phyloP scores from a whole-genome alignment of 30 jellyfish, hydroid and myxozoan genomes.

The Rhopilema esculentum region DNA sequence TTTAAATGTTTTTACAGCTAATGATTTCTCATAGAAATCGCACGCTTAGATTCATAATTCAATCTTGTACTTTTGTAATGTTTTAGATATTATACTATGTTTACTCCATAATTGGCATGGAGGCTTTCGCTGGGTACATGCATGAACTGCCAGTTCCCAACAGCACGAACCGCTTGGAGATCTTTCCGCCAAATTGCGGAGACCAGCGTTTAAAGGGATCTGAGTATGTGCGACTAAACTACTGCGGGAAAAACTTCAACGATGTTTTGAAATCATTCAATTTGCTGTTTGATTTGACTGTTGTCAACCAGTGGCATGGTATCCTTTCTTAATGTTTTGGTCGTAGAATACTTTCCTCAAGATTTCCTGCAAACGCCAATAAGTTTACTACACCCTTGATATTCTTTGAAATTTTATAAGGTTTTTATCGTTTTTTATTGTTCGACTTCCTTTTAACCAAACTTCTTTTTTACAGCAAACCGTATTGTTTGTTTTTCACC shows the following conservation, averaged over 20 bases:
- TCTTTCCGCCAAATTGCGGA: slow-evolving; percentile 75
- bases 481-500: too few relatives aligned
- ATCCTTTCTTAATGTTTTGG: slow-evolving; percentile 54
- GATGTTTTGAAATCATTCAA: slow-evolving; percentile 87
- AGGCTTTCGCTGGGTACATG: slow-evolving; percentile 73
- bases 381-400: too few relatives aligned
- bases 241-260: slow-evolving; percentile 95
- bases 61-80: too few relatives aligned
- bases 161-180: slow-evolving; percentile 23
- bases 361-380: too few relatives aligned
- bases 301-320: slow-evolving; percentile 99
- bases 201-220: slow-evolving; percentile 62
- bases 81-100: slow-evolving; percentile 87
- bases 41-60: too few relatives aligned
- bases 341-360: too few relatives aligned
- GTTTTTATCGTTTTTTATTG: too few relatives aligned
- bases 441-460: too few relatives aligned
- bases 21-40: too few relatives aligned
- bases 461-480: too few relatives aligned
- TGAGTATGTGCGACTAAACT: slow-evolving; percentile 77
- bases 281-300: slow-evolving; percentile 88
- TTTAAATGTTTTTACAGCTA: too few relatives aligned
- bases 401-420: too few relatives aligned
- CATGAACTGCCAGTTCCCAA: slow-evolving; percentile 32
- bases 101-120: slow-evolving; percentile 95